Percentiles rank a stretch among this genome's conserved stretches.
Conservation (phyloP, 2,888 invertebrate species). For the Pollenia amentaria region DNA sequence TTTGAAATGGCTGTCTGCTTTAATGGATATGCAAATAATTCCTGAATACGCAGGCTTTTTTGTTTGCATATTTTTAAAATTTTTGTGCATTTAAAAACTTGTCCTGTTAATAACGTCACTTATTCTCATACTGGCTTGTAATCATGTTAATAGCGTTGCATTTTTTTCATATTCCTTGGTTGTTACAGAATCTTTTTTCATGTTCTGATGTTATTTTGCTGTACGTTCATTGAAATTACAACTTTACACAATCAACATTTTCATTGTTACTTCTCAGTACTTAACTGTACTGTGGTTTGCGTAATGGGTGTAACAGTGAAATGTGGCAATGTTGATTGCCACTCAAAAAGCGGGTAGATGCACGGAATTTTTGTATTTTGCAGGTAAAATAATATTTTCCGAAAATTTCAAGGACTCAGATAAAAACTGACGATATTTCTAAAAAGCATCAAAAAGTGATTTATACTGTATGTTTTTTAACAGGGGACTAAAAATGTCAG, state of each 20-base stretch:
- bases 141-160: conserved; percentile 51
- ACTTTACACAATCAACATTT: conserved; percentile 25
- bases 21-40: too few relatives aligned
- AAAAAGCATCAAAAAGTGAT: too few relatives aligned
- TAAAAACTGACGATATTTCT: too few relatives aligned
- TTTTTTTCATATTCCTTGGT: background rate
- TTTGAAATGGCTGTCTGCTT: too few relatives aligned
- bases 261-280: conserved; percentile 1
- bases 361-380: background rate
- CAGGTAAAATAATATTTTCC: too few relatives aligned
- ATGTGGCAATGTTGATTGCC: background rate
- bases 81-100: too few relatives aligned
- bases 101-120: conserved; percentile 19
- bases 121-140: conserved; percentile 4
- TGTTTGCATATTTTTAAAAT: too few relatives aligned
- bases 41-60: too few relatives aligned
- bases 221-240: conserved; percentile 25
- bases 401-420: too few relatives aligned
- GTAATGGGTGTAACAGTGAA: background rate
- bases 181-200: background rate
- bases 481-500: too few relatives aligned
- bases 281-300: background rate
- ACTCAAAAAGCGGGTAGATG: background rate
- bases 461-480: too few relatives aligned
- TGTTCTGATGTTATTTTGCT: background rate